Evolutionary conservation across 1,140 invertebrate genomes (phyloP), one percentile per base, ranked within the genome.

Genomic region (Ruditapes philippinarum): DNA sequence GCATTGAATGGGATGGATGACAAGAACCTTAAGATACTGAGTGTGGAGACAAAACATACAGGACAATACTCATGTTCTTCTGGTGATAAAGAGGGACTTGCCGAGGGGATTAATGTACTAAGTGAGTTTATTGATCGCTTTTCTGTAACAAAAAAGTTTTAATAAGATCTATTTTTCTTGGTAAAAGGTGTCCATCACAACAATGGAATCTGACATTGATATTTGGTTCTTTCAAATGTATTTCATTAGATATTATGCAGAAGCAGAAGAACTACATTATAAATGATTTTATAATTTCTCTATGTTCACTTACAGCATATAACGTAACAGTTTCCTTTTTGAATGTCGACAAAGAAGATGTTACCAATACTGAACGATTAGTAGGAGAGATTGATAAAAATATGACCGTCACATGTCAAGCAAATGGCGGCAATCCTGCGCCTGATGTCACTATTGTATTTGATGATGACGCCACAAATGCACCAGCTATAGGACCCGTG

Each of bases 1-100:
- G 70, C n/a, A 42, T 74, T 3, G 70, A 74, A 45, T 74, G 70
- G 70, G 38, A 25, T 28, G 40, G n/a, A n/a, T n/a, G 49, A 40
- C 0, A 74, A 74, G n/a, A 11, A 74, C n/a, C 28, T 74, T 9
- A 74, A 74, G 40, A 74, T 74, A 49, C 17, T 42, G 11, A 74
- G 40, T 49, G 70, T 14, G 19, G 14, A 74, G 25, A 74, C 70
- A 7, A 45, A 42, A 12, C 36, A 74, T 40, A 49, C 70, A 28
- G 70, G 70, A 11, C 38, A 74, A 25, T 74, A 74, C 40, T 49
- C 17, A 49, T 74, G 70, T 14, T 49, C 70, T 5, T 1, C 11
- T 45, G 70, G 40, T 0, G 3, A 62, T n/a, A 45, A 22, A n/a
- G 40, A 40, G 14, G 70, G 25, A 7, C 19, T 40, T 28, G 36